Evolutionary conservation across 2,113 vertebrate genomes (phyloP).

Genomic region (Ondatra zibethicus): DNA sequence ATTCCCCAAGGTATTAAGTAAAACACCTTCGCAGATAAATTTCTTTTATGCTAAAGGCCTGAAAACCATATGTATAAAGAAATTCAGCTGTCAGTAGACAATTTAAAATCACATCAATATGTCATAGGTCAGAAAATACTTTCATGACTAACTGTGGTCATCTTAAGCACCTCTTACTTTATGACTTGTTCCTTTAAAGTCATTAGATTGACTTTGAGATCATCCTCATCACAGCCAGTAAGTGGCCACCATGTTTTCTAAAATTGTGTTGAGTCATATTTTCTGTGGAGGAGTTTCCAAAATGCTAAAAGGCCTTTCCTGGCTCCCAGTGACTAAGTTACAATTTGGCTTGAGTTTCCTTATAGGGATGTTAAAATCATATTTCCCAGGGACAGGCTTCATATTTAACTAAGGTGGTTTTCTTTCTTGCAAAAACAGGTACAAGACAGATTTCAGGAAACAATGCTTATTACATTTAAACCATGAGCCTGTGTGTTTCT

Average conservation of each 20-base stretch:
- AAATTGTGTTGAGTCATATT: conserved; percentile 67
- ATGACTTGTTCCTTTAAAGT: conserved; percentile 70
- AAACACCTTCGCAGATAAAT: neutral
- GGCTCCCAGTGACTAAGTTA: conserved; percentile 66
- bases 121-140: conserved; percentile 83
- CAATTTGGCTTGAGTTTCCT: conserved; percentile 55
- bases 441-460: conserved; percentile 39
- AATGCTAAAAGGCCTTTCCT: conserved; percentile 76
- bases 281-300: conserved; percentile 78
- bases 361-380: conserved; percentile 55
- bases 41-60: conserved; percentile 61
- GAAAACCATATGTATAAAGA: conserved; percentile 44
- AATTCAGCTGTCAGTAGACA: conserved; percentile 57
- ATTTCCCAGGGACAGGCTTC: conserved; percentile 65
- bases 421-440: neutral
- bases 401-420: conserved; percentile 1
- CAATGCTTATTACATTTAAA: neutral
- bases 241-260: conserved; percentile 71
- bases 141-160: conserved; percentile 84
- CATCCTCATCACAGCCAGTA: conserved; percentile 54
- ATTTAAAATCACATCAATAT: conserved; percentile 80
- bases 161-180: conserved; percentile 76
- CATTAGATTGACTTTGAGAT: conserved; percentile 55
- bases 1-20: neutral
- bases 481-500: neutral